Conservation (phyloP, 2,113 vertebrate species). For the Sterrhoptilus dennistouni region DNA sequence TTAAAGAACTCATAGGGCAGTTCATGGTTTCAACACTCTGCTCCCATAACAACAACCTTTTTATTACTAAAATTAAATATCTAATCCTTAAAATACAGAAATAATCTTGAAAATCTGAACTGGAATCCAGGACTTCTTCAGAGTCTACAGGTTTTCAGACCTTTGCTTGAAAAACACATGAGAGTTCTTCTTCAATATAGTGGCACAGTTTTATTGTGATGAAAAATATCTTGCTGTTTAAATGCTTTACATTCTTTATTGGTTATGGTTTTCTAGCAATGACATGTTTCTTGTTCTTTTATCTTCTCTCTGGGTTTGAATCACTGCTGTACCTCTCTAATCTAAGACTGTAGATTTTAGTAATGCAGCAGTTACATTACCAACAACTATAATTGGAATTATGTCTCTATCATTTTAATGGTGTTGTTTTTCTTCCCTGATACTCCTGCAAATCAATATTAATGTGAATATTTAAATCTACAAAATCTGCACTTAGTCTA, state of each 20-base stretch:
- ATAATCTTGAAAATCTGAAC: neutral
- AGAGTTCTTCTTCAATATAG: neutral
- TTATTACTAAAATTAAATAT: neutral
- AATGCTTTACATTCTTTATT: slow-evolving; percentile 10
- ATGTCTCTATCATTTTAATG: slow-evolving; percentile 42
- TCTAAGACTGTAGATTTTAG: slow-evolving; percentile 14
- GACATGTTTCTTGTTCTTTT: slow-evolving; percentile 5
- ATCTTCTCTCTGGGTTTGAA: neutral
- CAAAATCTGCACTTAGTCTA: slow-evolving; percentile 14
- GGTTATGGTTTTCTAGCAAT: neutral
- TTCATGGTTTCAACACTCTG: neutral
- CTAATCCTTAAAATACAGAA: neutral
- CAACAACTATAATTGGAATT: slow-evolving; percentile 28
- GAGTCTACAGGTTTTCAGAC: neutral
- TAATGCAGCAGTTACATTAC: slow-evolving; percentile 11
- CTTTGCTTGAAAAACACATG: neutral
- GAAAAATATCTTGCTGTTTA: neutral
- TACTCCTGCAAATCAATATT: slow-evolving; percentile 46
- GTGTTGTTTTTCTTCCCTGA: slow-evolving; percentile 48
- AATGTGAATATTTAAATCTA: slow-evolving; percentile 51
- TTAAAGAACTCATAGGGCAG: neutral
- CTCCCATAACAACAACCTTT: neutral
- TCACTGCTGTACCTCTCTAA: slow-evolving; percentile 1
- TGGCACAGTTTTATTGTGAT: neutral
- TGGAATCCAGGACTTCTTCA: neutral